phyloP scores from a whole-genome alignment of 2,888 invertebrate genomes.

The Linnaemya vulpina region DNA sequence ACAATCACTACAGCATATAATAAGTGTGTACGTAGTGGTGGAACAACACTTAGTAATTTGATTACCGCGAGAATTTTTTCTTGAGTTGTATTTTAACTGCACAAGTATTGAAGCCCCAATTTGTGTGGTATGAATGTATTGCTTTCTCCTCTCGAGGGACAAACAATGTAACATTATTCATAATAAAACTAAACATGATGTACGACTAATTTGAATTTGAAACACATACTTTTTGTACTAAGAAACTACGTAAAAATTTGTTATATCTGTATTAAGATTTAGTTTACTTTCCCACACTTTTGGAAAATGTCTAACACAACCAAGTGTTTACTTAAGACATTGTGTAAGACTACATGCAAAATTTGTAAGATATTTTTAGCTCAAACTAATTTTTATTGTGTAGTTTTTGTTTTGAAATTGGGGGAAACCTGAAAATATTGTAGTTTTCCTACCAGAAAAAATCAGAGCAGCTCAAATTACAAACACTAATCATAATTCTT shows the following conservation, averaged over 20 bases:
- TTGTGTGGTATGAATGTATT: constrained; percentile 50
- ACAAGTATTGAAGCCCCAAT: constrained; percentile 44
- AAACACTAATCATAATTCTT: background rate
- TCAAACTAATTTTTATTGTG: constrained; percentile 9
- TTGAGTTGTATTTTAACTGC: background rate
- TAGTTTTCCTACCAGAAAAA: constrained; percentile 72
- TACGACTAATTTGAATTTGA: constrained; percentile 72
- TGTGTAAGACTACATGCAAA: constrained; percentile 10
- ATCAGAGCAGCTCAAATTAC: constrained; percentile 61
- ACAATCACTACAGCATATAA: constrained; percentile 27
- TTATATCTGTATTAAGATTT: constrained; percentile 36
- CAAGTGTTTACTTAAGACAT: constrained; percentile 22
- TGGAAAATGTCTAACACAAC: constrained; percentile 49
- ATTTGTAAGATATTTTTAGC: constrained; percentile 48
- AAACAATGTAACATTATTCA: constrained; percentile 69
- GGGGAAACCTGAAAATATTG: constrained; percentile 73
- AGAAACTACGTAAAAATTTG: constrained; percentile 22
- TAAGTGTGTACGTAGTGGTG: too few relatives aligned
- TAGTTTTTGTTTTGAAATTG: constrained; percentile 46
- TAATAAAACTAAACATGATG: constrained; percentile 72
- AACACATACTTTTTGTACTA: constrained; percentile 64
- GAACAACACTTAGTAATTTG: constrained; percentile 60
- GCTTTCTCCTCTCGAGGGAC: constrained; percentile 50
- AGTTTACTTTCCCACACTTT: constrained; percentile 68
- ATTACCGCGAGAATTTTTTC: constrained; percentile 68